A percentile compares a stretch with the other conserved stretches of the same genome.
Conservation (phyloP, 2,113 vertebrate species). For the Dryoscopus gambensis region DNA sequence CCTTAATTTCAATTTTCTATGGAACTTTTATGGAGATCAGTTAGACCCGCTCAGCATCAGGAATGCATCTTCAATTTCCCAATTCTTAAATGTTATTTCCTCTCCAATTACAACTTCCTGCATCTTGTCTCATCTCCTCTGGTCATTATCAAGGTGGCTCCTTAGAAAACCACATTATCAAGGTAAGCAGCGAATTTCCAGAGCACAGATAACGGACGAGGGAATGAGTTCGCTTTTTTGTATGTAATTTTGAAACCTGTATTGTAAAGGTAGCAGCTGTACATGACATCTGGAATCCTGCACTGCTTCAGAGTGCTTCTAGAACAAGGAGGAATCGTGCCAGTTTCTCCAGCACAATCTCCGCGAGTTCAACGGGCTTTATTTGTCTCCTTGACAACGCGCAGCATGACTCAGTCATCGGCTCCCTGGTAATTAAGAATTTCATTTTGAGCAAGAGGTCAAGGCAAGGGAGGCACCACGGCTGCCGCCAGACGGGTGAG, state of each 20-base stretch:
- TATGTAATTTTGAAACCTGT: background rate
- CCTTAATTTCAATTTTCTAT: background rate
- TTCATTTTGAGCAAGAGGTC: background rate
- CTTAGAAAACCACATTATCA: background rate
- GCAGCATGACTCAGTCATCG: background rate
- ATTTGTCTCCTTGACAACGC: conserved; percentile 3
- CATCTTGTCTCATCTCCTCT: background rate
- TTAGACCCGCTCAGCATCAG: background rate
- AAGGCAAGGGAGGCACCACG: rapidly evolving
- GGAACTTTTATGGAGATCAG: background rate
- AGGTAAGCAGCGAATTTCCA: background rate
- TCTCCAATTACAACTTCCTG: background rate
- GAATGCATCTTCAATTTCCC: background rate
- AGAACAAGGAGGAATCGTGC: background rate
- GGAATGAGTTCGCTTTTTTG: background rate
- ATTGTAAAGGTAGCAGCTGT: background rate
- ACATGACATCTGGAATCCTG: background rate
- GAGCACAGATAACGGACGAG: background rate
- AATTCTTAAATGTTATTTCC: background rate
- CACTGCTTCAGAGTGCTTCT: background rate
- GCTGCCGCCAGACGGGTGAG: background rate
- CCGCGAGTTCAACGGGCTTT: background rate
- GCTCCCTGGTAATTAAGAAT: background rate
- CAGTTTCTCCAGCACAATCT: background rate
- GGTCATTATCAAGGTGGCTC: background rate